These are phyloP conservation scores for Conus ventricosus DNA, from an alignment of 1,140 invertebrate species.

Conservation along the genomic window DNA sequence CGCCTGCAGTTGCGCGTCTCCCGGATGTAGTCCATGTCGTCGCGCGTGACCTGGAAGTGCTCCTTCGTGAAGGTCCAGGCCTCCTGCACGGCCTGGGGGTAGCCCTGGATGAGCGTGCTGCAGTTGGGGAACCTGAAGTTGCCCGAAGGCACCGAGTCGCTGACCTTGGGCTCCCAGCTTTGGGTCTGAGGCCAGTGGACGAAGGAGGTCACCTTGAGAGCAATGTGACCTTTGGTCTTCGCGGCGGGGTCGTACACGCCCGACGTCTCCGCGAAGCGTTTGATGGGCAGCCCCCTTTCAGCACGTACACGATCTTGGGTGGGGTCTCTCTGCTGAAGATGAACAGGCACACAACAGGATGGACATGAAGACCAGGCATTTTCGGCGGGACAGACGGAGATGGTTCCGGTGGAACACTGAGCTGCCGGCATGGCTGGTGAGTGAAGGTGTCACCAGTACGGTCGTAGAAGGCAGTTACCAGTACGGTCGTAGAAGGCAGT, in stretches of 20 bases:
- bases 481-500: no score
- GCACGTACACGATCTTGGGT: background rate
- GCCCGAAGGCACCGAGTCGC: background rate
- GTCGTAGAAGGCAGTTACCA: no score
- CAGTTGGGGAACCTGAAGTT: background rate
- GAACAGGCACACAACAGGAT: background rate
- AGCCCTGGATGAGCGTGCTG: background rate
- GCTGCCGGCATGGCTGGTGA: no score
- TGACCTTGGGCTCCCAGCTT: background rate
- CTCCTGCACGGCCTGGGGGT: background rate
- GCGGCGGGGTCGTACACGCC: no score
- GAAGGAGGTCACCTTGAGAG: background rate
- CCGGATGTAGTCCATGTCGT: background rate
- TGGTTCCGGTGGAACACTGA: background rate
- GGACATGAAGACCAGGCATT: background rate
- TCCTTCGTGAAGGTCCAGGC: background rate
- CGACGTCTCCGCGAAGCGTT: background rate
- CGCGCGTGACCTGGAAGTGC: background rate
- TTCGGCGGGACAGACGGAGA: background rate
- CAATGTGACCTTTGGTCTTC: no score
- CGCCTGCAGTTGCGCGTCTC: constrained; percentile 15
- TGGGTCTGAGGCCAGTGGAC: background rate
- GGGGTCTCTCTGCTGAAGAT: background rate
- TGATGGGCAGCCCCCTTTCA: background rate
- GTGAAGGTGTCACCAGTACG: no score